Conservation (phyloP, 2,888 invertebrate species). For the Sycophila texana region DNA sequence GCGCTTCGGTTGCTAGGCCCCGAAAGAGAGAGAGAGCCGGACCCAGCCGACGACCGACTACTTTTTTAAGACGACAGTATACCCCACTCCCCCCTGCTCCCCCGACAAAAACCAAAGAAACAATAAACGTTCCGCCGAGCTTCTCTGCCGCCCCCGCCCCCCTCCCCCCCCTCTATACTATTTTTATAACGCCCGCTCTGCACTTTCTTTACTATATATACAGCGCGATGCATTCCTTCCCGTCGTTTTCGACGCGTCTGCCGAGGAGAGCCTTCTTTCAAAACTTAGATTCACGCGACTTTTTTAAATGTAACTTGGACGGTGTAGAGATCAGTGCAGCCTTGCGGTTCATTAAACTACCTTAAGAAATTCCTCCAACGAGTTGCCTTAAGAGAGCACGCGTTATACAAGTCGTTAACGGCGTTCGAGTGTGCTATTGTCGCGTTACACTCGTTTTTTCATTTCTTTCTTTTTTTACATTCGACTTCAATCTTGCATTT, state of each 20-base stretch:
- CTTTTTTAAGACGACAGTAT: neutral
- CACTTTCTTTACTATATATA: too few species aligned
- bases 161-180: too few species aligned
- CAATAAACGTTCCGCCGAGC: too few species aligned
- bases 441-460: too few species aligned
- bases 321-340: slow-evolving; percentile 67
- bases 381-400: slow-evolving; percentile 68
- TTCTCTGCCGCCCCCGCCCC: too few species aligned
- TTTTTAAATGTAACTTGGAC: slow-evolving; percentile 19
- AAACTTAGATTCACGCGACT: neutral
- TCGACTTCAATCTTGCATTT: too few species aligned
- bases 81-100: too few species aligned
- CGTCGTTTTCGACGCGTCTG: slow-evolving; percentile 34
- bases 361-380: slow-evolving; percentile 70
- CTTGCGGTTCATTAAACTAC: slow-evolving; percentile 72
- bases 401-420: too few species aligned
- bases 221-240: neutral
- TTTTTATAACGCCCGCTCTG: too few species aligned
- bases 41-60: neutral
- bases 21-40: slow-evolving; percentile 30
- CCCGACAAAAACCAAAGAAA: too few species aligned
- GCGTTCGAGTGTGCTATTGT: too few species aligned
- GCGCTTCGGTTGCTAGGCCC: slow-evolving; percentile 11
- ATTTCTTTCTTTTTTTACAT: too few species aligned
- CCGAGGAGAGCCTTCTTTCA: slow-evolving; percentile 26